These are phyloP conservation scores for Dichetophora obliterata DNA, from an alignment of 2,888 invertebrate genomes.

Conservation along the genomic window DNA sequence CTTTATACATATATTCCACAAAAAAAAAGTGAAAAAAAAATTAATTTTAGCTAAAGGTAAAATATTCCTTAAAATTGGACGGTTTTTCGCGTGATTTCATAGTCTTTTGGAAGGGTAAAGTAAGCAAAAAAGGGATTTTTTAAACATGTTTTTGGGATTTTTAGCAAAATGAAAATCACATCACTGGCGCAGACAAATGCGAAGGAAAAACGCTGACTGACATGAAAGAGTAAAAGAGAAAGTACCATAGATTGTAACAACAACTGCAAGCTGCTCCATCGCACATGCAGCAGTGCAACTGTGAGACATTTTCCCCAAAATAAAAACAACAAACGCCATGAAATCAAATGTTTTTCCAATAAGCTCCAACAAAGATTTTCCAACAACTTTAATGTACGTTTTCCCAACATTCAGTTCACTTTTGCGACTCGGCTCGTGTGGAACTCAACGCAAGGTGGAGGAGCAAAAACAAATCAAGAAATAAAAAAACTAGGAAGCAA, in stretches of 20 bases:
- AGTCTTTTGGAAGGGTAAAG: too few relatives aligned
- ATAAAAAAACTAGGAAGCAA: background rate
- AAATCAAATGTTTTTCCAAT: slow-evolving; percentile 28
- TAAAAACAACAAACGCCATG: background rate
- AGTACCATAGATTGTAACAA: background rate
- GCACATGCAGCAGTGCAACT: background rate
- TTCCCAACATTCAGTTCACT: slow-evolving; percentile 52
- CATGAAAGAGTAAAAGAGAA: too few relatives aligned
- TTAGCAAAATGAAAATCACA: too few relatives aligned
- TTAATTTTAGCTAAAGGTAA: too few relatives aligned
- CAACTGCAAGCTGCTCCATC: background rate
- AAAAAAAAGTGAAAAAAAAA: too few relatives aligned
- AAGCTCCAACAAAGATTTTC: slow-evolving; percentile 24
- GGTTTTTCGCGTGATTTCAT: too few relatives aligned
- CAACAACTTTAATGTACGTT: slow-evolving; percentile 9
- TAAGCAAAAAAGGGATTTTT: too few relatives aligned
- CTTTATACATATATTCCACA: too few relatives aligned
- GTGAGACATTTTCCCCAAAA: slow-evolving; percentile 4
- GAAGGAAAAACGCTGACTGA: too few relatives aligned
- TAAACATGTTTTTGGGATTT: too few relatives aligned
- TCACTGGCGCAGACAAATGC: too few relatives aligned
- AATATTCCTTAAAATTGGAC: too few relatives aligned
- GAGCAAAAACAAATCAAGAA: background rate
- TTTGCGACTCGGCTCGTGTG: slow-evolving; percentile 57
- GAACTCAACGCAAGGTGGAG: slow-evolving; percentile 50